A percentile compares a stretch with the other conserved stretches of the same genome.
These are phyloP conservation scores for Isurus oxyrinchus DNA, from an alignment of 2,113 vertebrate species.

Conservation along the genomic window DNA sequence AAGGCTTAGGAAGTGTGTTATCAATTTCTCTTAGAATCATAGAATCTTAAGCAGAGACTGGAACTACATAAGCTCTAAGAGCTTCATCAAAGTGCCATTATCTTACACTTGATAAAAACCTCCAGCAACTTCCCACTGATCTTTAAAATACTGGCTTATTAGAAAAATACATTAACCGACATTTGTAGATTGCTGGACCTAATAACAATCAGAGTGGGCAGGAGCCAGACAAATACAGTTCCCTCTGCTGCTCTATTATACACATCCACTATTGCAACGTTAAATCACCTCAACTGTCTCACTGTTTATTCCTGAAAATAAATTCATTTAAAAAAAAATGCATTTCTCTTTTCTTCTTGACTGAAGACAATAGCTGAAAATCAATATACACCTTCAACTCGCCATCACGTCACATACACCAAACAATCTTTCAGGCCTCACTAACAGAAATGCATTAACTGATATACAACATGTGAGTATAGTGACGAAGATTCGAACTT, in stretches of 20 bases:
- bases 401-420: not conserved
- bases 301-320: not conserved
- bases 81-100: not conserved
- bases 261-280: not conserved
- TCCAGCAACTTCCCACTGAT: not conserved
- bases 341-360: slow-evolving; percentile 23
- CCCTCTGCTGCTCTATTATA: not conserved
- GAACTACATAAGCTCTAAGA: not conserved
- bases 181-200: not conserved
- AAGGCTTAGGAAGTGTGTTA: not conserved
- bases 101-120: not conserved
- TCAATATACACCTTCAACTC: not conserved
- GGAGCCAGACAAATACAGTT: not conserved
- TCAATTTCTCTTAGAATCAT: not conserved
- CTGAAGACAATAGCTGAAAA: slow-evolving; percentile 34
- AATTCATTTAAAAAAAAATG: not conserved
- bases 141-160: not conserved
- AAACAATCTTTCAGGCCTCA: not conserved
- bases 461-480: not conserved
- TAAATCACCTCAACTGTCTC: slow-evolving; percentile 10
- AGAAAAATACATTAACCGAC: not conserved
- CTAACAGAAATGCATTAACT: slow-evolving; percentile 13
- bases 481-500: not conserved
- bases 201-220: not conserved
- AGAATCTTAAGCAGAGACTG: not conserved